These are phyloP conservation scores for Andricus grossulariae DNA, from an alignment of 1,140 invertebrate species.

Conservation along the genomic window DNA sequence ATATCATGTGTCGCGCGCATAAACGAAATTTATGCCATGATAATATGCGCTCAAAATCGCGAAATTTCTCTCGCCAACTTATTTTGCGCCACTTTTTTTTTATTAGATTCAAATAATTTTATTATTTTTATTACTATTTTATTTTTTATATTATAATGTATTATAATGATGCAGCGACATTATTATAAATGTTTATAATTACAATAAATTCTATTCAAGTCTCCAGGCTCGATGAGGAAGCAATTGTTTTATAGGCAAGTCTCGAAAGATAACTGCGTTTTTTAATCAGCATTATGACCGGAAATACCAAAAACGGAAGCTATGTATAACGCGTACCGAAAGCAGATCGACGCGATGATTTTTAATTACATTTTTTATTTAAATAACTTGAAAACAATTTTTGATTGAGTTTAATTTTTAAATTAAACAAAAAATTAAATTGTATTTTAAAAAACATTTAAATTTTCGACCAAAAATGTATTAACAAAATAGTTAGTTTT, in stretches of 20 bases:
- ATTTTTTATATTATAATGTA: too few species aligned
- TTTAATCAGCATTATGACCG: conserved; percentile 37
- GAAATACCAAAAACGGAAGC: conserved; percentile 61
- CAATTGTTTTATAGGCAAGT: conserved; percentile 8
- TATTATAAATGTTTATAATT: too few species aligned
- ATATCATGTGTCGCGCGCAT: conserved; percentile 5
- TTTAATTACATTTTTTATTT: neutral
- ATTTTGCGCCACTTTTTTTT: neutral
- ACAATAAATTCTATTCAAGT: too few species aligned
- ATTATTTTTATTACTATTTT: too few species aligned
- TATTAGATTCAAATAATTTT: too few species aligned
- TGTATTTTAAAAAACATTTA: too few species aligned
- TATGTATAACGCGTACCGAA: conserved; percentile 57
- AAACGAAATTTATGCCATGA: conserved; percentile 32
- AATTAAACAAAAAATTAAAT: too few species aligned
- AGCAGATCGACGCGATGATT: conserved; percentile 35
- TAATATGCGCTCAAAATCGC: conserved; percentile 11
- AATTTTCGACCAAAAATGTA: too few species aligned
- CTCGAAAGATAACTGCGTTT: conserved; percentile 23
- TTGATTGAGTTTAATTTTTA: neutral
- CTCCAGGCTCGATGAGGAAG: neutral
- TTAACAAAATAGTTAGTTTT: too few species aligned
- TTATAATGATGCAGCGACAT: too few species aligned
- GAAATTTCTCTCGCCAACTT: neutral
- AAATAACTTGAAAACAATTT: neutral